Conservation (phyloP, 2,113 vertebrate species). For the Seriola dumerili region DNA sequence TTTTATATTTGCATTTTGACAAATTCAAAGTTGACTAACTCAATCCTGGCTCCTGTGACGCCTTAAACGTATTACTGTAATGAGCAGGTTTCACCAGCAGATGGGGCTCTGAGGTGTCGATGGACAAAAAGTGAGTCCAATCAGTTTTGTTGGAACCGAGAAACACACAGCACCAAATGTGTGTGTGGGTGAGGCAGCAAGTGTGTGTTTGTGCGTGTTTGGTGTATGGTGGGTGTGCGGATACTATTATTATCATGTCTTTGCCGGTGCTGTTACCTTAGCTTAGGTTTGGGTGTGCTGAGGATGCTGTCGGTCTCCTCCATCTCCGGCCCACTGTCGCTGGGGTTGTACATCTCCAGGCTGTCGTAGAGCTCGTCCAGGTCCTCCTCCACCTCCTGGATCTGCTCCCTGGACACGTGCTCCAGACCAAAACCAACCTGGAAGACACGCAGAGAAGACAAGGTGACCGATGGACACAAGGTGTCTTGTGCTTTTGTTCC, state of each 20-base stretch:
- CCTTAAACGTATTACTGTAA: neutral
- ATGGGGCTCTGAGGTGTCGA: slow-evolving; percentile 49
- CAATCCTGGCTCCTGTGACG: neutral
- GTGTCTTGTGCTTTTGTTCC: neutral
- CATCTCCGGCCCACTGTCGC: slow-evolving; percentile 94
- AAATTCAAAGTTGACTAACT: neutral
- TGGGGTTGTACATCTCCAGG: slow-evolving; percentile 96
- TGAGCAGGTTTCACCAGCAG: slow-evolving; percentile 61
- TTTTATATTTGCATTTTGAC: neutral
- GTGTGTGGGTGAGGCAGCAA: neutral
- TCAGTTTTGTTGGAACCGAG: neutral
- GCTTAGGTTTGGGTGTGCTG: slow-evolving; percentile 94
- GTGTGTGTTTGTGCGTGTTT: neutral
- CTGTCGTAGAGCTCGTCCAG: slow-evolving; percentile 95
- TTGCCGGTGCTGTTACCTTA: slow-evolving; percentile 81
- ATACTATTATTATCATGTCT: neutral
- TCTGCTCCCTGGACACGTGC: slow-evolving; percentile 93
- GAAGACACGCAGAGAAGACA: neutral
- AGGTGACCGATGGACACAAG: neutral
- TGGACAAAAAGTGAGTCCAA: neutral
- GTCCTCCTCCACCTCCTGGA: slow-evolving; percentile 94
- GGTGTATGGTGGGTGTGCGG: neutral
- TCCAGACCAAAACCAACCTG: slow-evolving; percentile 93
- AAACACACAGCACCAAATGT: too few relatives aligned
- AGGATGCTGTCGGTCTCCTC: slow-evolving; percentile 95